Evolutionary conservation across 2,113 vertebrate species (phyloP), one percentile per base, ranked within the genome.

Genomic region (Rhinichthys klamathensis): DNA sequence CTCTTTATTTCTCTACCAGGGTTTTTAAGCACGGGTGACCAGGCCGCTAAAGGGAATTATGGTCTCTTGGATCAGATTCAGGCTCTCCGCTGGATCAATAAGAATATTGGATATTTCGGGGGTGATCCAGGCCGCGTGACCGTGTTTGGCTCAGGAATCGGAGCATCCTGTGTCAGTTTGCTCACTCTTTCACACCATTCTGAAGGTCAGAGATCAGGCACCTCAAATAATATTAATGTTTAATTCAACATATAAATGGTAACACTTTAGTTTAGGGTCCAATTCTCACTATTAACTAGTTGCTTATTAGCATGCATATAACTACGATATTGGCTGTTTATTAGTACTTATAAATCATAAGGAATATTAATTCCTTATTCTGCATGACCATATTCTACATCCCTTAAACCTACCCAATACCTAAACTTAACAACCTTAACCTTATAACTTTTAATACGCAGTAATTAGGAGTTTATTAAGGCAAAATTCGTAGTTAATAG

Each of bases 31-130:
- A 99, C 98, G 0, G 97, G 98, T 1, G 98, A 99, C 93, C 98
- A 99, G 92, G 98, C 98, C 46, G 98, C 98, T 83, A 99, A 99
- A 91, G 98, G 98, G 89, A 99, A 99, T 92, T 99, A 99, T 0
- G 98, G 97, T 70, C 95, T 99, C 75, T 93, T 99, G 91, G 97
- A 99, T 94, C 97, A 99, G 93, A 99, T 99, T 89, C 98, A 99
- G 94, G 97, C 98, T 0, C 95, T 99, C 72, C 97, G 98, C 75
- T 99, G 97, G 98, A 97, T 99, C 92, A 99, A 96, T 6, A 98
- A 98, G 92, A 99, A 99, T 89, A 97, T 99, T 1, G 97, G 96
- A 88, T 98, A 97, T 94, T 99, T 99, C 25, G 98, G 98, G 54
- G 98, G 98, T 6, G 97, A 99, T 91, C 97, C 97, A 1, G 89